Evolutionary conservation across 2,888 invertebrate genomes (phyloP).

Genomic region (Drosophila nigritarsus): DNA sequence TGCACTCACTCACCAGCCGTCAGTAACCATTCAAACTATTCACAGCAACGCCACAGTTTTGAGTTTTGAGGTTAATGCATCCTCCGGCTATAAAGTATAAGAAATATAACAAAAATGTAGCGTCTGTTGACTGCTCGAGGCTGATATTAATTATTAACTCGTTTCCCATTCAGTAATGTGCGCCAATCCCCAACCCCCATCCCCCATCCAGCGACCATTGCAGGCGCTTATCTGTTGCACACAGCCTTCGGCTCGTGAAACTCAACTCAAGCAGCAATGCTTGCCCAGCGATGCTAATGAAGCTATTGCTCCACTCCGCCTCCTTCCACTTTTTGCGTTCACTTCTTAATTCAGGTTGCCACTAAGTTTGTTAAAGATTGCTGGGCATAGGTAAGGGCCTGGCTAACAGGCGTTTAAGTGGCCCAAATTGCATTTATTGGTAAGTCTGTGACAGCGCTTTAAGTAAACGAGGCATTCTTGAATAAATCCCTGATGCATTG

Average conservation of each 20-base stretch:
- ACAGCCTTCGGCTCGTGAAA: conserved; percentile 52
- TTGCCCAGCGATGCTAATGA: conserved; percentile 69
- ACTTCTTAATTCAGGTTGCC: conserved; percentile 17
- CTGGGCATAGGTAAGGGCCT: neutral
- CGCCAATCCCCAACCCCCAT: conserved; percentile 1
- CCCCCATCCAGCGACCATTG: neutral
- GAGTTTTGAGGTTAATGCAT: conserved; percentile 76
- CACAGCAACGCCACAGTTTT: conserved; percentile 41
- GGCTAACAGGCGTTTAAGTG: conserved; percentile 7
- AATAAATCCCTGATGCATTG: neutral
- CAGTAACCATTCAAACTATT: conserved; percentile 60
- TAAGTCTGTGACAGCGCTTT: neutral
- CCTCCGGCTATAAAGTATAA: conserved; percentile 61
- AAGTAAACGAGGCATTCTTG: neutral
- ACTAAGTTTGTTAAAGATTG: conserved; percentile 3
- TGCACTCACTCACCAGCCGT: neutral
- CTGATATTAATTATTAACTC: conserved; percentile 78
- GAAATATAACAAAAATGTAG: conserved; percentile 28
- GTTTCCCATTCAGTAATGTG: conserved; percentile 59
- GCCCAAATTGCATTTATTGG: conserved; percentile 12
- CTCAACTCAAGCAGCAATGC: conserved; percentile 18
- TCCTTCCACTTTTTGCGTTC: conserved; percentile 11
- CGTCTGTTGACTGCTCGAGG: conserved; percentile 56
- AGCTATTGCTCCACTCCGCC: conserved; percentile 25
- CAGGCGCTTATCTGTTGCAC: conserved; percentile 73